These are phyloP conservation scores for Phenganax marumi DNA, from an alignment of 92 coral and sea anemone genomes.

Conservation along the genomic window DNA sequence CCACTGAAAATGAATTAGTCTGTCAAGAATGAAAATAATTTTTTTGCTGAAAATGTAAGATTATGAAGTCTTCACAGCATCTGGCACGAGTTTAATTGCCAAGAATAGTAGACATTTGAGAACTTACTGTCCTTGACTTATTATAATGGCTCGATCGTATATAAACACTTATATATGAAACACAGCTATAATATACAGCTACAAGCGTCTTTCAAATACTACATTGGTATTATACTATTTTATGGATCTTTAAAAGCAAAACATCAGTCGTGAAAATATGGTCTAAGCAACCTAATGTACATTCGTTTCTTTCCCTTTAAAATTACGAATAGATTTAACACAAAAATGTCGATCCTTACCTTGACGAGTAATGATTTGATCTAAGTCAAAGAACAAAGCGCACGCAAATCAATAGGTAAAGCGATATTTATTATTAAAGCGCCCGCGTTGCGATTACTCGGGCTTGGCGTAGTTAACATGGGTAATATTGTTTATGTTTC, in stretches of 20 bases:
- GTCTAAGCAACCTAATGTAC: background rate
- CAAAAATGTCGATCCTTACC: constrained; percentile 35
- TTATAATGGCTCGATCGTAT: no score
- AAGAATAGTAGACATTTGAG: no score
- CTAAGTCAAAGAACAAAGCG: constrained; percentile 9
- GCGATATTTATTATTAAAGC: constrained; percentile 32
- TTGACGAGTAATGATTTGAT: constrained; percentile 22
- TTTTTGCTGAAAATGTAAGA: no score
- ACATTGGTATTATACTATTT: no score
- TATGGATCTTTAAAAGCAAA: no score
- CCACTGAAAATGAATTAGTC: background rate
- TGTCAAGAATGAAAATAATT: background rate
- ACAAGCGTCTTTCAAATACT: no score
- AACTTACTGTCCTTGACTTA: no score
- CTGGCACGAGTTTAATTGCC: no score
- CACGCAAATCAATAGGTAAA: constrained; percentile 14
- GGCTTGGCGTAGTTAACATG: constrained; percentile 16
- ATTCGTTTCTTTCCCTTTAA: background rate
- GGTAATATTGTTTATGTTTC: constrained; percentile 14
- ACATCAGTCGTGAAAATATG: no score
- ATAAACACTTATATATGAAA: no score
- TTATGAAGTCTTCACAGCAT: no score
- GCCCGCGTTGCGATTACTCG: background rate
- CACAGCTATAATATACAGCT: no score
- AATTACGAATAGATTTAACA: background rate